These are phyloP conservation scores for Crossaster papposus DNA, from an alignment of 53 echinoderm and acorn worm genomes.

Conservation along the genomic window DNA sequence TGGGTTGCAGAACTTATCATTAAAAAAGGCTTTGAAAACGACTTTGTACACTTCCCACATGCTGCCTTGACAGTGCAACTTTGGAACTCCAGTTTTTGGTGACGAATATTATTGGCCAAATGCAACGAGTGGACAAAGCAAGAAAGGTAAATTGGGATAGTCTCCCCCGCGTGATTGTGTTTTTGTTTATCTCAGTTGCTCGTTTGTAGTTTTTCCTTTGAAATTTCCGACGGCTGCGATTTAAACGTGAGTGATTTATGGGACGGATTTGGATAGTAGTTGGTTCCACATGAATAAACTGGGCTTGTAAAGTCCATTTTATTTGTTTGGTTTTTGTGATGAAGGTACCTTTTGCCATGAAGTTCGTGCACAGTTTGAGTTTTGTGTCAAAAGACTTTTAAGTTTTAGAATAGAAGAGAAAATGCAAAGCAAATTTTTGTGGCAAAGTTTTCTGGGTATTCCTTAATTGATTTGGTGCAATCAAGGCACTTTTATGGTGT, in stretches of 20 bases:
- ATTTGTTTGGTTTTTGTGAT: no score
- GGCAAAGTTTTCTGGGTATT: no score
- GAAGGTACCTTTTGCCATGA: no score
- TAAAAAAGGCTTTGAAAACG: not conserved
- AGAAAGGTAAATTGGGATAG: not conserved
- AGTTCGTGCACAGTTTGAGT: no score
- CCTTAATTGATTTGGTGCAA: no score
- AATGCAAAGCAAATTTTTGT: no score
- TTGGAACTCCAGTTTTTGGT: not conserved
- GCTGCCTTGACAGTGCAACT: not conserved
- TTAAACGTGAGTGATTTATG: not conserved
- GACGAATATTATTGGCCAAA: not conserved
- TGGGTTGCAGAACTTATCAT: not conserved
- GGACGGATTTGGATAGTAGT: not conserved
- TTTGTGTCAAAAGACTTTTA: no score
- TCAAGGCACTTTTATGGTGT: no score
- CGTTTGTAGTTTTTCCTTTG: not conserved
- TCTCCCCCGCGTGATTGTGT: no score
- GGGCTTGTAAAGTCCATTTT: not conserved
- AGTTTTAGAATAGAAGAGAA: no score
- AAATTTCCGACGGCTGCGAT: no score
- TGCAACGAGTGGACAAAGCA: no score
- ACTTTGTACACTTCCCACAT: not conserved
- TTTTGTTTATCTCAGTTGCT: not conserved
- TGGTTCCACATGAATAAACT: not conserved